phyloP scores from a whole-genome alignment of 2,888 invertebrate genomes.

The Nysson spinosus region DNA sequence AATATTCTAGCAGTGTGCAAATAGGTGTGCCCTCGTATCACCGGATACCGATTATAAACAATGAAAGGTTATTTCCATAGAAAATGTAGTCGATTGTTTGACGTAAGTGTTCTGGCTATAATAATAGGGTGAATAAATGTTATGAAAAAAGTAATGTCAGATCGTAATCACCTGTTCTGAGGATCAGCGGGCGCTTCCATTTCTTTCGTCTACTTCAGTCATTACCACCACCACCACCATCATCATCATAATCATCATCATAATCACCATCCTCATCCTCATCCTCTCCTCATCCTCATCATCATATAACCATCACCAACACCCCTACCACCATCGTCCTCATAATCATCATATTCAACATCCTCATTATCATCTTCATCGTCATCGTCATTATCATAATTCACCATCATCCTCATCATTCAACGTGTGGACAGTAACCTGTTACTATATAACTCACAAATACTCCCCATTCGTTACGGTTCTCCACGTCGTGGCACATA shows the following conservation, averaged over 20 bases:
- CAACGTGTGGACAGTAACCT: slow-evolving; percentile 32
- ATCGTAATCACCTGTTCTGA: slow-evolving; percentile 54
- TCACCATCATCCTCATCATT: slow-evolving; percentile 27
- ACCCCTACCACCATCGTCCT: slow-evolving; percentile 7
- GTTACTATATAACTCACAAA: slow-evolving; percentile 39
- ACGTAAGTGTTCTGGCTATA: slow-evolving; percentile 7
- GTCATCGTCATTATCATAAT: slow-evolving; percentile 5
- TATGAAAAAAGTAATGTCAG: slow-evolving; percentile 48
- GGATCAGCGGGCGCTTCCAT: slow-evolving; percentile 43
- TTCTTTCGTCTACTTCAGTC: slow-evolving; percentile 50
- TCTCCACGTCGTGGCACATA: slow-evolving; percentile 15
- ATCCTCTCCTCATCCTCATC: slow-evolving; percentile 8
- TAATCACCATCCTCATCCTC: slow-evolving; percentile 7
- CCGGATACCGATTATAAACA: background rate
- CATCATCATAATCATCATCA: slow-evolving; percentile 9
- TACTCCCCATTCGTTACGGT: slow-evolving; percentile 27
- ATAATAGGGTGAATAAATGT: slow-evolving; percentile 17
- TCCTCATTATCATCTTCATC: slow-evolving; percentile 23
- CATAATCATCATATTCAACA: slow-evolving; percentile 11
- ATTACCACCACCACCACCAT: slow-evolving; percentile 23
- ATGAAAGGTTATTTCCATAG: too few relatives aligned
- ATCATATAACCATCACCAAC: slow-evolving; percentile 17
- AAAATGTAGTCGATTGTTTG: too few relatives aligned
- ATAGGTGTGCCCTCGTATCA: too few relatives aligned
- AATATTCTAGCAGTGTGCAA: too few relatives aligned